Base-by-base conservation (phyloP, 2,113 vertebrate species). In the Clinocottus analis region DNA sequence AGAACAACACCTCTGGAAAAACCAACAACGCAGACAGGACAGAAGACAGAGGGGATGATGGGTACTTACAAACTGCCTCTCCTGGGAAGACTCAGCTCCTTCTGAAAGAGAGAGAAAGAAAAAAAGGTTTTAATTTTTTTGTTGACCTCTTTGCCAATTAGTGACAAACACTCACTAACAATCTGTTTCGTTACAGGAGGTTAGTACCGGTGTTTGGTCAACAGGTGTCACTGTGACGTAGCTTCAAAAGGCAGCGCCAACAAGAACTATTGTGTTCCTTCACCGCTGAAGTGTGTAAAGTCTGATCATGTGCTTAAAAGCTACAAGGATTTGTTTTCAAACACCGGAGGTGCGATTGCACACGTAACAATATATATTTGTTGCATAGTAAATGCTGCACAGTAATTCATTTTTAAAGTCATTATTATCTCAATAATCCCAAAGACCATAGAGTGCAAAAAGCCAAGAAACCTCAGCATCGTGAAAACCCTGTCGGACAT, bases 61-160 rank as follows among this genome's bases (percentile, higher is more conserved):
- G 72, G 80, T 96, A 97, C 97, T 99, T 94, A 99, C 98, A 99
- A 99, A 85, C 98, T 99, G 95, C 97, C 98, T 96, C 97, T 96
- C 94, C 98, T 94, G 79, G 98, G 98, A 92, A 99, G 96, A 79
- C 97, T 98, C 90, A 99, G 95, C 89, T 99, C 98, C 93, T 99
- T 99, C 98, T 99, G 96, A 60, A 93, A 94, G 25, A 87, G 80
- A 87, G 2, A 79, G 1, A 87, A 80, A 91, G 14, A 51, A 6
- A 81, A 14, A 23, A 10, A 2, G 7, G 61, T 5, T 39, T 56
- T 39, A n/a, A 23, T 13, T 16, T 14, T 45, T 23, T 7, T 31
- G 6, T 47, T 31, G 5, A 56, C n/a, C 23, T 35, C 35, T 62
- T 37, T 13, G 29, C 16, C 14, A 58, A n/a, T 19, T 11, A 2